A percentile compares a stretch with the other conserved stretches of the same genome.
Conservation (phyloP, 2,888 invertebrate genomes). For the Hirtodrosophila duncani region DNA sequence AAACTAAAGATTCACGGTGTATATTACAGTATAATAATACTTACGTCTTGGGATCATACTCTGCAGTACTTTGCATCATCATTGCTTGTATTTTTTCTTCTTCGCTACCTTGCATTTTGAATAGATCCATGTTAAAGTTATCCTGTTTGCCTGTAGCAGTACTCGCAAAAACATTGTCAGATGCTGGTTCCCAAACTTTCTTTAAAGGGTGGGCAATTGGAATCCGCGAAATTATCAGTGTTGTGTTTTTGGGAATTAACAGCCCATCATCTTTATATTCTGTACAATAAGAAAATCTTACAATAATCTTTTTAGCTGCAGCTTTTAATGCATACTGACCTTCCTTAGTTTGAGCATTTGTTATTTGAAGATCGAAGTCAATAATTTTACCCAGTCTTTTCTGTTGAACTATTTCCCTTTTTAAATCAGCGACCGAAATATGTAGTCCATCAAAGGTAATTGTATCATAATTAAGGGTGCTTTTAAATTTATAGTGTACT, state of each 20-base stretch:
- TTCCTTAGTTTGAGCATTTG: conserved; percentile 98
- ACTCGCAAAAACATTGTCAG: conserved; percentile 70
- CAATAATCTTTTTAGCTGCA: no score
- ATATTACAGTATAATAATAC: background rate
- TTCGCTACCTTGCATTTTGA: conserved; percentile 94
- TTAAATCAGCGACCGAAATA: conserved; percentile 96
- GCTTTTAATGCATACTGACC: conserved; percentile 80
- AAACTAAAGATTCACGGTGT: no score
- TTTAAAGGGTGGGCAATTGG: conserved; percentile 89
- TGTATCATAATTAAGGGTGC: conserved; percentile 96
- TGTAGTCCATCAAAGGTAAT: conserved; percentile 98
- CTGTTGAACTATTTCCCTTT: conserved; percentile 95
- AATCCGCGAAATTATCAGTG: conserved; percentile 94
- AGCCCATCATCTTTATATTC: conserved; percentile 94
- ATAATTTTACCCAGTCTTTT: conserved; percentile 95
- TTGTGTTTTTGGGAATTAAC: conserved; percentile 98
- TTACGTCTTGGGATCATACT: conserved; percentile 98
- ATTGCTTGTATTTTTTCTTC: conserved; percentile 98
- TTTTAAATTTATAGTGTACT: conserved; percentile 99
- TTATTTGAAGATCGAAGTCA: conserved; percentile 97
- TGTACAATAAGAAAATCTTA: conserved; percentile 75
- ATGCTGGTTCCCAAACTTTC: conserved; percentile 84
- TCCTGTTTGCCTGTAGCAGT: conserved; percentile 75
- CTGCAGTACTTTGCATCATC: conserved; percentile 97
- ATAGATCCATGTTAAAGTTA: conserved; percentile 87